These are phyloP conservation scores for Xiphophorus birchmanni DNA, from an alignment of 2,797 vertebrate genomes.

Conservation along the genomic window DNA sequence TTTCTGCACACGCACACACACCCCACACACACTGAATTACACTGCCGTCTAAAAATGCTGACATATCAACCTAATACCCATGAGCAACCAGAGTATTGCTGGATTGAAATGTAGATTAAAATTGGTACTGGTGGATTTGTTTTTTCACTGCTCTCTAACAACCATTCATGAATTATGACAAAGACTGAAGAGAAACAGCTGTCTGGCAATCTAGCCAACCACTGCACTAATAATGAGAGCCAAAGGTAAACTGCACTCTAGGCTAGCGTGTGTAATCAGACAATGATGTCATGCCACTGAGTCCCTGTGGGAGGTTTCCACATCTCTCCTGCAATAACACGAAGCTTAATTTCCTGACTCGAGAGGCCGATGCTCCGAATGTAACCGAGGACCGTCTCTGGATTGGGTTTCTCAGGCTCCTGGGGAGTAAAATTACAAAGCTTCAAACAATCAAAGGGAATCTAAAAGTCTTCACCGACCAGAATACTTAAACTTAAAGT, in stretches of 20 bases:
- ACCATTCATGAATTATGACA: constrained; percentile 1
- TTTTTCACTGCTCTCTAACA: constrained; percentile 4
- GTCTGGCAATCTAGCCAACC: constrained; percentile 12
- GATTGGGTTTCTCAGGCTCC: constrained; percentile 15
- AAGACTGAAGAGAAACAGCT: constrained; percentile 13
- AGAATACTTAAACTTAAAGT: background rate
- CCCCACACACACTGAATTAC: background rate
- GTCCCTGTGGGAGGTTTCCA: constrained; percentile 15
- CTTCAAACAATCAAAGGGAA: constrained; percentile 11
- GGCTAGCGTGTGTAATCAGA: constrained; percentile 27
- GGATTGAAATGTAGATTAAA: constrained; percentile 30
- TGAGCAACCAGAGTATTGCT: constrained; percentile 12
- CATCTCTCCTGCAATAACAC: constrained; percentile 22
- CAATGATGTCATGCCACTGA: constrained; percentile 30
- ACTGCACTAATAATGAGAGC: constrained; percentile 24
- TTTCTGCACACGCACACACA: background rate
- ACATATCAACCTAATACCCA: constrained; percentile 14
- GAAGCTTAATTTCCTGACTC: constrained; percentile 30
- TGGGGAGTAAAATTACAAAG: constrained; percentile 19
- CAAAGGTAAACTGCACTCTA: constrained; percentile 22
- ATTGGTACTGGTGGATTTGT: constrained; percentile 12
- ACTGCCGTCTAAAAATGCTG: background rate
- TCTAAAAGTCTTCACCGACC: background rate
- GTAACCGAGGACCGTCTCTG: constrained; percentile 9
- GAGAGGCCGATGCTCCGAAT: constrained; percentile 20